Conservation (phyloP, 2,797 vertebrate species). For the Sebastes variabilis region DNA sequence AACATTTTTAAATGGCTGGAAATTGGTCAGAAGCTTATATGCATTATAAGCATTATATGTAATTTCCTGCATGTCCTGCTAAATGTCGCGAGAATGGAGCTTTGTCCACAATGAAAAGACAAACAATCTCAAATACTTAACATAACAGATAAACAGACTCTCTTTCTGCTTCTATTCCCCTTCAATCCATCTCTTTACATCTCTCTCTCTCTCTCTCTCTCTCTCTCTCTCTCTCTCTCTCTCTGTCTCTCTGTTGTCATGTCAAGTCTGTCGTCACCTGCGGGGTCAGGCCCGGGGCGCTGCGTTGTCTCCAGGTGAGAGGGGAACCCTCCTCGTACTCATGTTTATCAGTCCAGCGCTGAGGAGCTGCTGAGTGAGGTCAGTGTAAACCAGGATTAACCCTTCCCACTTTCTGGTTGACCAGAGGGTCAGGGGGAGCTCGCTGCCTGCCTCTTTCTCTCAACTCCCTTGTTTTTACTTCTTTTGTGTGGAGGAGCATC, state of each 20-base stretch:
- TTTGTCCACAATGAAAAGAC: not conserved
- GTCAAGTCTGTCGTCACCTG: slow-evolving; percentile 40
- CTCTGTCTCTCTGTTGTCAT: slow-evolving; percentile 7
- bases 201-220: not conserved
- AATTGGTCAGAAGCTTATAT: not conserved
- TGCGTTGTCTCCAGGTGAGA: slow-evolving; percentile 57
- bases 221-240: not conserved
- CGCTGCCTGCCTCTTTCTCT: slow-evolving; percentile 37
- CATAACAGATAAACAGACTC: not conserved
- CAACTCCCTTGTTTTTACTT: slow-evolving; percentile 49
- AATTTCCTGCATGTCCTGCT: not conserved
- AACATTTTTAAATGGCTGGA: not conserved
- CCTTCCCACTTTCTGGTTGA: slow-evolving; percentile 70
- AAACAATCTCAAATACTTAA: not conserved
- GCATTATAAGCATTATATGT: not conserved
- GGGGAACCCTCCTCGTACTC: slow-evolving; percentile 42
- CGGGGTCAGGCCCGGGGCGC: slow-evolving; percentile 42
- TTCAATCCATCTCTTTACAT: not conserved
- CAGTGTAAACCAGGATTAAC: slow-evolving; percentile 72
- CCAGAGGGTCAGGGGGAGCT: slow-evolving; percentile 54
- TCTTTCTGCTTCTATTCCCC: not conserved
- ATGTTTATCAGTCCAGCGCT: slow-evolving; percentile 44
- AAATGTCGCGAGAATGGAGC: not conserved
- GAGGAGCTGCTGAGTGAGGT: slow-evolving; percentile 73
- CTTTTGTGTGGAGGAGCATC: slow-evolving; percentile 65